Base-by-base conservation (phyloP, 2,888 invertebrate species). In the Frankliniella intonsa region DNA sequence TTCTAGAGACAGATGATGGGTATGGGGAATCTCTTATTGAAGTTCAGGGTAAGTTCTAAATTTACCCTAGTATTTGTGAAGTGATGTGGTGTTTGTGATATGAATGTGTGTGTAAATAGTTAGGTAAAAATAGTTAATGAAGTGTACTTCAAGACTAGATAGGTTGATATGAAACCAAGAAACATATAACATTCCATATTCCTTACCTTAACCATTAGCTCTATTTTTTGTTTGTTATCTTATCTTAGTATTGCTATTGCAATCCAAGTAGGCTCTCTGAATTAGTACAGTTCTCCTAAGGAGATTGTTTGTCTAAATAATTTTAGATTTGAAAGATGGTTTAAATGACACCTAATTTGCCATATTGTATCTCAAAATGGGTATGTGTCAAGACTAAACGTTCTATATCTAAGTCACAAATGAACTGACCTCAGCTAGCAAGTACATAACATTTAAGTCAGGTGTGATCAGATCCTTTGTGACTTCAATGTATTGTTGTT, bases 401-500 rank as follows among this genome's bases (percentile, higher is more conserved):
- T 25, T 76, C 22, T 25, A 25, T 25, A 76, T 76, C 12, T 10
- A 12, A 76, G 69, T 76, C 69, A 76, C 69, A 22, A 76, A 76
- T 25, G 69, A 76, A 76, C 69, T 76, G 69, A 76, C 69, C 69
- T 76, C 69, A 76, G 69, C 69, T 76, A 76, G 38, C 38, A 38
- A 38, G 25, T 76, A 76, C 22, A 25, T 76, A 25, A 76, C 25
- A 76, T 76, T 25, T 25, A 76, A 76, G 69, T 76, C 69, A 76
- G 69, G 69, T 76, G 69, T 76, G 69, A 76, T 76, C 69, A 76
- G 69, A 10, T 76, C 69, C 69, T 76, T 76, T 76, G 69, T 76
- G 69, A 76, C 69, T 76, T 76, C 25, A 76, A 25, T 76, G 69
- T 55, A 19, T 55, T 55, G 55, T 55, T 55, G 14, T 19, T 12